phyloP scores from a whole-genome alignment of 1,140 invertebrate species.

The Drosophila bocki region DNA sequence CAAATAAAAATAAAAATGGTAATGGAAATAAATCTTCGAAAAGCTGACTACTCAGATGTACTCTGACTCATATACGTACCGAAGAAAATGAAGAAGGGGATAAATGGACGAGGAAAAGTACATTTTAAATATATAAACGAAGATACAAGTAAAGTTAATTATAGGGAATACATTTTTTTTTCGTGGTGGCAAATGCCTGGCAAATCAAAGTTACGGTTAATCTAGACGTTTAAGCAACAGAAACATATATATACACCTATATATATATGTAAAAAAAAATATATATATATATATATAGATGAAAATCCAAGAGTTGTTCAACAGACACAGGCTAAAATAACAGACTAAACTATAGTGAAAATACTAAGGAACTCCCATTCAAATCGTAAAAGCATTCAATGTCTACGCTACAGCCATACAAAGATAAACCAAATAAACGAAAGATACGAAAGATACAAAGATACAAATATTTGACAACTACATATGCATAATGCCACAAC shows the following conservation, averaged over 20 bases:
- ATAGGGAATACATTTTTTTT: slow-evolving; percentile 63
- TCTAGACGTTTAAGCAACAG: slow-evolving; percentile 28
- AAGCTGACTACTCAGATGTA: slow-evolving; percentile 54
- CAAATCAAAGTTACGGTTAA: slow-evolving; percentile 72
- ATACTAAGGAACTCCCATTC: slow-evolving; percentile 52
- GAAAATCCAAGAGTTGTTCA: slow-evolving; percentile 26
- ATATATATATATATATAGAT: slow-evolving; percentile 27
- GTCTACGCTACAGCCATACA: slow-evolving; percentile 70
- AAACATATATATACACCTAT: slow-evolving; percentile 21
- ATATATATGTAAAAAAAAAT: too few relatives aligned
- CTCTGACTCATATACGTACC: slow-evolving; percentile 62
- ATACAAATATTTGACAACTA: slow-evolving; percentile 47
- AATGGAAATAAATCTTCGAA: slow-evolving; percentile 3
- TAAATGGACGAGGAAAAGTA: slow-evolving; percentile 20
- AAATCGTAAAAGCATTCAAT: slow-evolving; percentile 72
- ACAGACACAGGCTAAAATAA: slow-evolving; percentile 10
- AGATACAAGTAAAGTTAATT: slow-evolving; percentile 44
- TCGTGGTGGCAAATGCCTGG: slow-evolving; percentile 53
- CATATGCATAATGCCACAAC: slow-evolving; percentile 38
- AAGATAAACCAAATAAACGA: slow-evolving; percentile 35
- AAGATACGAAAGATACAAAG: slow-evolving; percentile 22
- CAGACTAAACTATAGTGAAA: slow-evolving; percentile 40
- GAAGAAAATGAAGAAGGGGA: slow-evolving; percentile 4
- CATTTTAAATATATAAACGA: slow-evolving; percentile 49
- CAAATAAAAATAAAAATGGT: background rate